Evolutionary conservation across 2,113 vertebrate genomes (phyloP), one percentile per base, ranked within the genome.

Genomic region (Pogonocichla stellata): DNA sequence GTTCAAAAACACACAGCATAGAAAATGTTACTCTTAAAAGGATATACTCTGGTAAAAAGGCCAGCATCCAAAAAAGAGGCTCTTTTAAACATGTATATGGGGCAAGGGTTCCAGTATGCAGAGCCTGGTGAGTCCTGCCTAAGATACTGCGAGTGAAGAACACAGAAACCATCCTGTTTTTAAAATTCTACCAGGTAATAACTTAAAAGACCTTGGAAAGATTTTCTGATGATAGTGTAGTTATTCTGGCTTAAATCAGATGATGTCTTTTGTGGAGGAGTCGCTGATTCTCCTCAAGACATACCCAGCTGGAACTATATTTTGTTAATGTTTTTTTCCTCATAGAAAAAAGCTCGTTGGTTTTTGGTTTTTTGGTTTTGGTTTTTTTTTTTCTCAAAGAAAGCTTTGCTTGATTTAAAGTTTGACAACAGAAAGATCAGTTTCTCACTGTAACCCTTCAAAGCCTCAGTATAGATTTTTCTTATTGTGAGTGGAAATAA

Each of bases 391-490:
- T 15, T 14, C 40, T 9, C 6, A 53, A 13, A 66, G 29, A 81
- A 92, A 94, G 19, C 8, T 87, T 64, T 89, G 6, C 71, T 71
- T 58, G 33, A 75, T 82, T 79, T 81, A 60, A 74, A 56, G 61
- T 82, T 84, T 85, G 36, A 75, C 31, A 66, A 28, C 36, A 88
- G 54, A 50, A 92, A 90, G 58, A 80, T 64, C 66, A 75, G 40
- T 75, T 75, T 12, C 12, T 96, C 31, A 36, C 19, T 61, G 23
- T 48, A 88, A 92, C 74, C 40, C 40, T 88, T 94, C 86, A 86
- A 47, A 70, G 50, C 20, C 43, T 79, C 31, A 50, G 6, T 54
- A 75, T 5, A 73, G 42, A 58, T 85, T 90, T 93, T 91, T 60
- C 48, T 65, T 48, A 64, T 38, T 60, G 19, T 33, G 36, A 80